These are phyloP conservation scores for Hirtodrosophila confusa DNA, from an alignment of 2,888 invertebrate species.

Conservation along the genomic window DNA sequence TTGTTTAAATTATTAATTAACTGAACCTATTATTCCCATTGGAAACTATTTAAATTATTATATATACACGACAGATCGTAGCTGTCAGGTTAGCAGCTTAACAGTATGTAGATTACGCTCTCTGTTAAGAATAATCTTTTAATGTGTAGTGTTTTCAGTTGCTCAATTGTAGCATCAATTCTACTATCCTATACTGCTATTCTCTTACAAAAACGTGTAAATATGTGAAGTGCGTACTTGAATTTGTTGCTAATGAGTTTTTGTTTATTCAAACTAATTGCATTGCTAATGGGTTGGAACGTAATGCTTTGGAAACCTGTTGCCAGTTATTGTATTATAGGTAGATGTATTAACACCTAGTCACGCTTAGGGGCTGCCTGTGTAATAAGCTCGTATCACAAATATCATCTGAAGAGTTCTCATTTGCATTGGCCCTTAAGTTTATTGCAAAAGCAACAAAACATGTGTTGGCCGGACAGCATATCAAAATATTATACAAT, in stretches of 20 bases:
- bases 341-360: constrained; percentile 11
- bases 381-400: constrained; percentile 14
- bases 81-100: too few relatives aligned
- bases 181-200: too few relatives aligned
- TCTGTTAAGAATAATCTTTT: background rate
- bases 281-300: constrained; percentile 49
- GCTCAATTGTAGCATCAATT: too few relatives aligned
- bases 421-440: constrained; percentile 53
- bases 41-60: too few relatives aligned
- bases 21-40: too few relatives aligned
- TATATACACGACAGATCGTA: too few relatives aligned
- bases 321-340: background rate
- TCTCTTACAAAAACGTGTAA: constrained; percentile 6
- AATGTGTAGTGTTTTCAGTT: too few relatives aligned
- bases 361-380: constrained; percentile 21
- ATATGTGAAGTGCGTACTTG: constrained; percentile 44
- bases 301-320: constrained; percentile 22
- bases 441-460: constrained; percentile 48
- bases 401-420: constrained; percentile 30
- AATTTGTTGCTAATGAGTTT: constrained; percentile 59
- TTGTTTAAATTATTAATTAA: too few relatives aligned
- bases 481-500: constrained; percentile 75
- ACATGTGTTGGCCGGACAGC: constrained; percentile 56
- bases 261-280: constrained; percentile 62
- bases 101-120: too few relatives aligned